Base-by-base conservation (phyloP, 2,888 invertebrate species). In the Apotomis capreana region DNA sequence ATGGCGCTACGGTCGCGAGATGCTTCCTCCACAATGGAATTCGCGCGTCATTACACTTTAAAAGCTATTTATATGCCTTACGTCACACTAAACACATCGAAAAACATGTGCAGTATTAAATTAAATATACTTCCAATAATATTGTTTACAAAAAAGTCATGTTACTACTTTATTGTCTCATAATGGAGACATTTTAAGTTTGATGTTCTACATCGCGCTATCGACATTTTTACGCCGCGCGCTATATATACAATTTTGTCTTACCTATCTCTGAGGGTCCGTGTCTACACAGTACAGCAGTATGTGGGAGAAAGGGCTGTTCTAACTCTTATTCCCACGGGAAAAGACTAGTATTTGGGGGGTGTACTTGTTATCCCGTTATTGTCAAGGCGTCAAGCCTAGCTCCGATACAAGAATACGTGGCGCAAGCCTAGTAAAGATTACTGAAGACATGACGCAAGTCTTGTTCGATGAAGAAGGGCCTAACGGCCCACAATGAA, bases 261-360 rank as follows among this genome's bases (percentile, higher is more conserved):
- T 0, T 15, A 1, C 0, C 6, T 3, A 13, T 0, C 0, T 0
- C 0, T 1, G 70, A 26, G 70, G 49, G 70, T 70, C 70, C 70
- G 49, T 70, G 5, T 60, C 70, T 70, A 70, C 65, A 61, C 65
- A 60, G 70, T 55, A 6, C 55, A 67, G 49, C 49, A 67, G 65
- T 55, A 4, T n/a, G 13, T 49, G 60, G 65, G 70, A 6, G 65
- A 6, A 40, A 26, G 60, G 65, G 60, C 70, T 70, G 65, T 55
- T 26, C 0, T 37, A 55, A 49, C 0, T 70, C 63, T 49, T 37
- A 5, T 46, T 64, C 70, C 57, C 26, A n/a, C 2, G 6, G 54
- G 65, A 65, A 59, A 13, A 49, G 4, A 55, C 55, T 3, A 55
- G 60, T 65, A 65, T 55, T 37, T 52, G 10, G 70, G 59, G 49